A percentile compares a stretch with the other conserved stretches of the same genome.
Conservation (phyloP, 2,113 vertebrate species). For the Ursus arctos region DNA sequence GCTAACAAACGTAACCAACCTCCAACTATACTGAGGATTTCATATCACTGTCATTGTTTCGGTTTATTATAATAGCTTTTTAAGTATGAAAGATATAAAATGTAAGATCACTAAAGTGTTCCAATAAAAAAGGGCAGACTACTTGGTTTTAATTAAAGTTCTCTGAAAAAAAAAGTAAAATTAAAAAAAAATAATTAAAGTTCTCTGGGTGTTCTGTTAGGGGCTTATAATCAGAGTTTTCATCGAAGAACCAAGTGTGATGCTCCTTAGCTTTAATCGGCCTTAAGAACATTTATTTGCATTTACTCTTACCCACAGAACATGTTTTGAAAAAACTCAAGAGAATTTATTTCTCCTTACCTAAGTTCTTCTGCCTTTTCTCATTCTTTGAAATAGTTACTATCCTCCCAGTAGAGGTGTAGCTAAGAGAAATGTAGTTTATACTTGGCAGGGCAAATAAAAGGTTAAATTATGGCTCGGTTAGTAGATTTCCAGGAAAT, state of each 20-base stretch:
- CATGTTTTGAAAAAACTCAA: slow-evolving; percentile 16
- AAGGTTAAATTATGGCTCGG: not conserved
- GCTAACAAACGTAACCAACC: slow-evolving; percentile 36
- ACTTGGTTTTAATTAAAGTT: slow-evolving; percentile 66
- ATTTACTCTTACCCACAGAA: not conserved
- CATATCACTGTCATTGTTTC: slow-evolving; percentile 18
- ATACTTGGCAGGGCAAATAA: not conserved
- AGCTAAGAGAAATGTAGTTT: not conserved
- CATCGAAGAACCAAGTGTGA: not conserved
- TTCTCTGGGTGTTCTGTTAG: slow-evolving; percentile 27
- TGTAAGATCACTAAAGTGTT: slow-evolving; percentile 53
- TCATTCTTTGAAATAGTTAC: not conserved
- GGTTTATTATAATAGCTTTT: slow-evolving; percentile 67
- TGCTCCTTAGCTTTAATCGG: slow-evolving; percentile 16
- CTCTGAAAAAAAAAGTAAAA: not conserved
- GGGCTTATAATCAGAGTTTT: slow-evolving; percentile 30
- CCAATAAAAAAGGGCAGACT: slow-evolving; percentile 18
- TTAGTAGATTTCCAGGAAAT: not conserved
- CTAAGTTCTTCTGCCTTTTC: not conserved
- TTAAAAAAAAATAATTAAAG: slow-evolving; percentile 41
- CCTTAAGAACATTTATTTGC: slow-evolving; percentile 30
- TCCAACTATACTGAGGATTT: not conserved
- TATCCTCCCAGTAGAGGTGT: not conserved
- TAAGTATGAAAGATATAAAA: slow-evolving; percentile 60
- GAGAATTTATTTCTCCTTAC: not conserved